phyloP scores from a whole-genome alignment of 2,797 vertebrate genomes.

The Gambelia wislizenii region DNA sequence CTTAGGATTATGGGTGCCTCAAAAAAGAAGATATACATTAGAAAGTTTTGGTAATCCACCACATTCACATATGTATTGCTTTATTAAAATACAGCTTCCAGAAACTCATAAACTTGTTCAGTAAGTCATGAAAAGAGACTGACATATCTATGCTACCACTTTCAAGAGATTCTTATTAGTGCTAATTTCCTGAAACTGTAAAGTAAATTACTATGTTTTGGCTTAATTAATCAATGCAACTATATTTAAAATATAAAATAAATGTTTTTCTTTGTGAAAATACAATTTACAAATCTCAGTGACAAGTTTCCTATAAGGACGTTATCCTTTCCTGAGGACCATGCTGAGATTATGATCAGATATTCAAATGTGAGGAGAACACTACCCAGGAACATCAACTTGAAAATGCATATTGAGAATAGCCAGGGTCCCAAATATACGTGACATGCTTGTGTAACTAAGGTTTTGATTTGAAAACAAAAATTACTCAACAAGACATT shows the following conservation, averaged over 20 bases:
- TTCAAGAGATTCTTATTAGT: background rate
- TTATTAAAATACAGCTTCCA: background rate
- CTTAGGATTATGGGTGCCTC: background rate
- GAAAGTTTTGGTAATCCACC: background rate
- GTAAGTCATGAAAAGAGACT: background rate
- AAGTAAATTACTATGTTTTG: background rate
- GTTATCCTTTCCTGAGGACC: rapidly evolving
- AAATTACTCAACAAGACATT: background rate
- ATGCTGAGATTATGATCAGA: background rate
- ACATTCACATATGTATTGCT: background rate
- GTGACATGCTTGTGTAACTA: background rate
- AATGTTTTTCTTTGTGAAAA: background rate
- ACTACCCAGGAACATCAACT: background rate
- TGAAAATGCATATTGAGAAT: background rate
- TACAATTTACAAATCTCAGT: conserved; percentile 5
- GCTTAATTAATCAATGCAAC: background rate
- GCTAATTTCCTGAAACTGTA: background rate
- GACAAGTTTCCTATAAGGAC: background rate
- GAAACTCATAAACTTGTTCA: background rate
- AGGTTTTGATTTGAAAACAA: background rate
- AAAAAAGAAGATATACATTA: background rate
- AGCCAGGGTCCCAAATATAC: background rate
- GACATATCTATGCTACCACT: background rate
- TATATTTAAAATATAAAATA: background rate
- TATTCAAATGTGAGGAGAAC: background rate